Evolutionary conservation across 1,140 invertebrate species (phyloP), one percentile per base, ranked within the genome.

Genomic region (Mamestra configurata): DNA sequence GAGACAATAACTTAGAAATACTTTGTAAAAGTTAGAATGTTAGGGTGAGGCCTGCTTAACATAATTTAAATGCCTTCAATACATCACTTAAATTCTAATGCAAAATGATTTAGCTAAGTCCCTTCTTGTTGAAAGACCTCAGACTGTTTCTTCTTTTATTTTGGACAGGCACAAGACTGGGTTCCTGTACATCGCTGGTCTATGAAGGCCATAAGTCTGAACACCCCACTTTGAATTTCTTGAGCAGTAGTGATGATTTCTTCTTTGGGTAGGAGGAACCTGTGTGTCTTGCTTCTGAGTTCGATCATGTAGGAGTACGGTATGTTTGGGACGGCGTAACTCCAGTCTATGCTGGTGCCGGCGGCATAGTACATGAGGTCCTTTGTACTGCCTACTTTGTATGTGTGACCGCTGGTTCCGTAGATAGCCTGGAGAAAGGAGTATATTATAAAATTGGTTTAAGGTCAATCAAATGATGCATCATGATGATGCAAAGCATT

Each of bases 241-340:
- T 93, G 80, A 1, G 95, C 96, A 8, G 97, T 97, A 0, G 96
- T 94, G 4, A 96, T 83, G 51, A 98, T 98, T 85, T 97, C 96
- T 35, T 94, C 89, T 51, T 96, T 96, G 0, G 97, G 97, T 10
- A 98, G 92, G 0, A 97, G 64, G 85, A 98, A 98, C 7, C 97
- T 97, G 20, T 94, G 88, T 10, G 90, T 87, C 72, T 93, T 93
- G 11, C 97, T 96, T 4, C 97, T 93, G n/a, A 98, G 93, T 89
- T 98, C 97, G 22, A 97, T 92, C 77, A 97, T 96, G 81, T 96
- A 98, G 0, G 96, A 94, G 81, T 97, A 97, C 20, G 96, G 96
- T 4, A 97, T 96, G 15, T 95, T 95, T 0, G 94, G 95, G 4
- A 90, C 94, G 0, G 95, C 96, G 90, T 97, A 96, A 7, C 95